Percentiles rank a stretch among this genome's conserved stretches.
Conservation (phyloP, 2,797 vertebrate species). For the Platalea minor region DNA sequence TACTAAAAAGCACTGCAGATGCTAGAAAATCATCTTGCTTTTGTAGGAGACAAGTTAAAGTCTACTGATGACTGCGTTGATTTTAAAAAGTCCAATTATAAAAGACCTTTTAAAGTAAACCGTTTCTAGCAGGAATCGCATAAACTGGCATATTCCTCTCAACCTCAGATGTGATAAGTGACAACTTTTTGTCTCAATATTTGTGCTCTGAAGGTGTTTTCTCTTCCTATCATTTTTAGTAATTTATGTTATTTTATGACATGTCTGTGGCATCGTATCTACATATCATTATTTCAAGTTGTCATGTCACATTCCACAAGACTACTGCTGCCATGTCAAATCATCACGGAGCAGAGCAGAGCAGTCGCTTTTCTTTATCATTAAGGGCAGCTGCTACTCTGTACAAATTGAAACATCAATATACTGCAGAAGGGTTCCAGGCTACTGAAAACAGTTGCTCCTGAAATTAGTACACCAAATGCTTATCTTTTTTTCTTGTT, state of each 20-base stretch:
- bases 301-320: slow-evolving; percentile 48
- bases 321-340: slow-evolving; percentile 36
- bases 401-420: slow-evolving; percentile 65
- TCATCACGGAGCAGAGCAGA: not conserved
- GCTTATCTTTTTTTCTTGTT: slow-evolving; percentile 19
- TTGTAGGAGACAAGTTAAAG: not conserved
- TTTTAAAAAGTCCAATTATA: not conserved
- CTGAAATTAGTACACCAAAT: slow-evolving; percentile 43
- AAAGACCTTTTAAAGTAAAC: not conserved
- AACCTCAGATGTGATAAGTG: not conserved
- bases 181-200: slow-evolving; percentile 28
- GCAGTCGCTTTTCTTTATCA: slow-evolving; percentile 52
- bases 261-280: not conserved
- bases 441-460: slow-evolving; percentile 48
- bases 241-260: slow-evolving; percentile 21
- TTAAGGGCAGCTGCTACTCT: slow-evolving; percentile 56
- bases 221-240: not conserved
- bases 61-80: not conserved
- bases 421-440: slow-evolving; percentile 43
- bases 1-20: not conserved
- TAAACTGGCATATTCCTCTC: not conserved
- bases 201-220: slow-evolving; percentile 18
- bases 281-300: slow-evolving; percentile 33
- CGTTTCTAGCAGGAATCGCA: not conserved
- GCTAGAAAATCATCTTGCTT: not conserved